Evolutionary conservation across 2,888 invertebrate genomes (phyloP).

Genomic region (Aporophyla nigra): DNA sequence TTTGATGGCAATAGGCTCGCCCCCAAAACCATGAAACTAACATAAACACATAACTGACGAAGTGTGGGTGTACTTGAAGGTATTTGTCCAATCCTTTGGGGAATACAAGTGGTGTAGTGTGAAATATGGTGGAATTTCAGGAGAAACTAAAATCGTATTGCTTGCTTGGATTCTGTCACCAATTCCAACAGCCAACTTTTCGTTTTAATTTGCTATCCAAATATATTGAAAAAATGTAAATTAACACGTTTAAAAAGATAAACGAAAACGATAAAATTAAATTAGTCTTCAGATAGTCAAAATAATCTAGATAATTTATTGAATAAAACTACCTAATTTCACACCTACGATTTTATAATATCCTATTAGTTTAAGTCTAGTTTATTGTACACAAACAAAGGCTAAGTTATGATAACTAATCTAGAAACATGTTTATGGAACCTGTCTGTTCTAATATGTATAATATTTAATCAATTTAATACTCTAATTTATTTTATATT

Average conservation of each 20-base stretch:
- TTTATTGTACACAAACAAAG: constrained; percentile 55
- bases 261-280: constrained; percentile 37
- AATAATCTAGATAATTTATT: constrained; percentile 44
- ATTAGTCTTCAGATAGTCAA: constrained; percentile 18
- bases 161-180: background rate
- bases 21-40: background rate
- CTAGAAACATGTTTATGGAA: constrained; percentile 43
- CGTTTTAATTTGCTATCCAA: background rate
- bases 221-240: constrained; percentile 19
- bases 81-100: background rate
- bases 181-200: background rate
- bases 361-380: constrained; percentile 47
- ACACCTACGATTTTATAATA: constrained; percentile 41
- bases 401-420: constrained; percentile 27
- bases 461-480: constrained; percentile 43
- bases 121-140: background rate
- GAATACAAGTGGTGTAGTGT: background rate
- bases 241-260: constrained; percentile 18
- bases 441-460: constrained; percentile 34
- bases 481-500: constrained; percentile 40
- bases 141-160: background rate
- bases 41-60: background rate
- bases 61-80: background rate
- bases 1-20: background rate
- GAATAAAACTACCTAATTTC: constrained; percentile 39